Base-by-base conservation (phyloP, 2,113 vertebrate species). In the Gallinago undulata region DNA sequence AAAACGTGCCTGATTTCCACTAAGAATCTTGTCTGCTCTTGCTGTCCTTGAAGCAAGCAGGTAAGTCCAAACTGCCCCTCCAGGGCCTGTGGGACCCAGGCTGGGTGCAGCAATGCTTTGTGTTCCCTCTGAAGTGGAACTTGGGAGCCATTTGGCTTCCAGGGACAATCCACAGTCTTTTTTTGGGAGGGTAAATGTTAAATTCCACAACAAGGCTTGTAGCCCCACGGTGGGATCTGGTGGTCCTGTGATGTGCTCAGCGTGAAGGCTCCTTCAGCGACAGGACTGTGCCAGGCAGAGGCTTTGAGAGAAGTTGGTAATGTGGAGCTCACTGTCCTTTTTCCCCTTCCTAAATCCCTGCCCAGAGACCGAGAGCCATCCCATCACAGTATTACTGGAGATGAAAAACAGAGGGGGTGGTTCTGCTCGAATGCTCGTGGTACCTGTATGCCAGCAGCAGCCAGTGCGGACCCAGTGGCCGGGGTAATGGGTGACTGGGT, bases 221-320 rank as follows among this genome's bases (percentile, higher is more conserved):
- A 19, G 41, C 33, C 16, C 31, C 13, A 1, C 0, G 1, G 50
- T 39, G 27, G 39, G 39, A 19, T 17, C n/a, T 60, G 35, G 23
- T 10, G 45, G 33, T 87, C 7, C 77, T 62, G 28, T 15, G 30
- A 11, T 7, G 35, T 15, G 2, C 31, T 43, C 1, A 2, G 30
- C 24, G 31, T 30, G 74, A 53, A 45, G 37, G 60, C 11, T 69
- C 37, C 47, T 15, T 5, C 23, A 6, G 41, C 3, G 67, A 10
- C 27, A 48, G 41, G 33, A 19, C 31, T 16, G 31, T 43, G 19
- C n/a, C 48, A 59, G 30, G 13, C 33, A 23, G 14, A 10, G 72
- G 30, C 47, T 68, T 73, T 41, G 39, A 82, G 73, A 41, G 30
- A 43, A 60, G 10, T 13, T 43, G 23, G 5, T 28, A 3, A 39